These are phyloP conservation scores for Epinephelus fuscoguttatus DNA, from an alignment of 2,113 vertebrate genomes.

Conservation along the genomic window DNA sequence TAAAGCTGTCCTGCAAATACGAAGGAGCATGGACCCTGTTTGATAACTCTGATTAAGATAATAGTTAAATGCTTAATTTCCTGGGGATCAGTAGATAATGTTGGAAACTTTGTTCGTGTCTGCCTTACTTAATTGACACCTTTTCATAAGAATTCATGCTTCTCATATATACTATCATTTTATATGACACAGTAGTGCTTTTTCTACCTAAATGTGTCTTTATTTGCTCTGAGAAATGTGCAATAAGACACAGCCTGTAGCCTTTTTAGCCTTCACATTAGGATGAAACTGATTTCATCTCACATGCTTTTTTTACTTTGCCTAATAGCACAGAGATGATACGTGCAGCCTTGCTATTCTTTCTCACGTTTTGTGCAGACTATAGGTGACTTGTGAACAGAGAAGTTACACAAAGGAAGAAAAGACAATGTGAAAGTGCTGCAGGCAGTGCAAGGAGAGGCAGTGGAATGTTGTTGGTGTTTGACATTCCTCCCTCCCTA, in stretches of 20 bases:
- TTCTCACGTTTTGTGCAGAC: conserved; percentile 47
- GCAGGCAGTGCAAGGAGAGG: conserved; percentile 82
- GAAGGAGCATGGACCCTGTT: background rate
- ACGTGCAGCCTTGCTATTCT: conserved; percentile 25
- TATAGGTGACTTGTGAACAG: conserved; percentile 67
- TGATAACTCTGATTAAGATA: background rate
- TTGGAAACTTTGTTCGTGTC: background rate
- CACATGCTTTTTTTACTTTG: background rate
- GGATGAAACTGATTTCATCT: conserved; percentile 11
- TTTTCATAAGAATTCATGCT: background rate
- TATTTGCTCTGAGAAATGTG: conserved; percentile 7
- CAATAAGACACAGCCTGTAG: background rate
- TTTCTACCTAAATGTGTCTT: background rate
- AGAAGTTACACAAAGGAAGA: conserved; percentile 73
- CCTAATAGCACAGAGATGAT: conserved; percentile 21
- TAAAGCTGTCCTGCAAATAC: background rate
- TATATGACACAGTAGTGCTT: background rate
- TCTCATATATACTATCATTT: background rate
- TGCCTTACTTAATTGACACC: background rate
- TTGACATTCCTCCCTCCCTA: conserved; percentile 83
- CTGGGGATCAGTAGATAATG: background rate
- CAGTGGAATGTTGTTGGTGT: conserved; percentile 88
- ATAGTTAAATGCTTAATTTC: background rate
- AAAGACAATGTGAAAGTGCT: conserved; percentile 80
- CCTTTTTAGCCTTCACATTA: conserved; percentile 13